A percentile compares a stretch with the other conserved stretches of the same genome.
phyloP scores from a whole-genome alignment of 2,888 invertebrate genomes.

The Maniola hyperantus region DNA sequence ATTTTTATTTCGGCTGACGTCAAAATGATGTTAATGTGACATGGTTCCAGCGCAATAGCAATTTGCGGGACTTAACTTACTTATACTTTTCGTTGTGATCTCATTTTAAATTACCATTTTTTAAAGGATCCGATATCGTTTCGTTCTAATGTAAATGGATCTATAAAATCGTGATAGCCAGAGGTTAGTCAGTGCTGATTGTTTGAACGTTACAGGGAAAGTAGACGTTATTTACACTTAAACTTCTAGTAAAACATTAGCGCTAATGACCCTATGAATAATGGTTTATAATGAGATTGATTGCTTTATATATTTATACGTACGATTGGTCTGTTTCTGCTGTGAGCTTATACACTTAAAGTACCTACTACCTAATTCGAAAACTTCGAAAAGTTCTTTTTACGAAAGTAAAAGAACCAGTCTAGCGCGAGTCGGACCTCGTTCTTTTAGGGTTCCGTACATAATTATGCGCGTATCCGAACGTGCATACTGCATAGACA shows the following conservation, averaged over 20 bases:
- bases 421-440: too few species aligned
- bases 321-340: not conserved
- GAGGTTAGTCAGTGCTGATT: slow-evolving; percentile 25
- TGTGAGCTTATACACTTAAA: not conserved
- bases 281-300: slow-evolving; percentile 50
- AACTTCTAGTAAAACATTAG: slow-evolving; percentile 33
- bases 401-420: not conserved
- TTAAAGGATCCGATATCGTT: not conserved
- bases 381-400: not conserved
- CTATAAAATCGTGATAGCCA: slow-evolving; percentile 31
- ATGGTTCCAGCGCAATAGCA: too few species aligned
- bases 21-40: too few species aligned
- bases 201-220: slow-evolving; percentile 28
- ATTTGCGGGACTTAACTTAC: too few species aligned
- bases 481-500: too few species aligned
- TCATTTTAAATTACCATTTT: not conserved
- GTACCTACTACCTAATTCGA: not conserved
- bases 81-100: not conserved
- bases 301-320: slow-evolving; percentile 15
- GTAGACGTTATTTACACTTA: slow-evolving; percentile 21
- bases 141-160: slow-evolving; percentile 15
- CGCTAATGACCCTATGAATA: slow-evolving; percentile 24
- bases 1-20: too few species aligned
- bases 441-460: too few species aligned
- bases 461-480: too few species aligned